Evolutionary conservation across 2,113 vertebrate genomes (phyloP).

Genomic region (Climacteris rufus): DNA sequence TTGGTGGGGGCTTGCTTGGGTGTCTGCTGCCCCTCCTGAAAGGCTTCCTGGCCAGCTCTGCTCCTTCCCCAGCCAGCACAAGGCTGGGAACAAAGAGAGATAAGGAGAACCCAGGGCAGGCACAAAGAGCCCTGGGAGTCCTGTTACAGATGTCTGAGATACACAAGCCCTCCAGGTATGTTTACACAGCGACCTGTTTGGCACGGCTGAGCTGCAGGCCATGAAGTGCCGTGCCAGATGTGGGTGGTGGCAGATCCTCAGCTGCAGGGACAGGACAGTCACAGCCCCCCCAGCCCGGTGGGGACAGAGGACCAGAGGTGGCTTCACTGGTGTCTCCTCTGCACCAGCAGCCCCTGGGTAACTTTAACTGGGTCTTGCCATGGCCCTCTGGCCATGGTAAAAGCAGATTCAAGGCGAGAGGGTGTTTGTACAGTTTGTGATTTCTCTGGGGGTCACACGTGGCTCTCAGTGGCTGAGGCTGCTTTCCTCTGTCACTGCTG

Average conservation of each 20-base stretch:
- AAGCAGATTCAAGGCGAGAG: neutral
- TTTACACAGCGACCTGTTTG: slow-evolving; percentile 22
- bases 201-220: neutral
- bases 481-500: neutral
- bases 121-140: neutral
- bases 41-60: neutral
- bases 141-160: neutral
- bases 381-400: neutral
- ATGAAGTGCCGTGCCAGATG: neutral
- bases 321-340: neutral
- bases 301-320: neutral
- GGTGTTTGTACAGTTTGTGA: neutral
- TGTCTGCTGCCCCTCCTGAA: neutral
- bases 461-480: neutral
- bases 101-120: neutral
- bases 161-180: neutral
- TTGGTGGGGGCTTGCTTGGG: neutral
- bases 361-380: neutral
- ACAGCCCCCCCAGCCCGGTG: neutral
- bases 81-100: neutral
- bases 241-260: neutral
- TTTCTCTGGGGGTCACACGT: neutral
- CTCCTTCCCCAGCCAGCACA: neutral
- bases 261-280: neutral
- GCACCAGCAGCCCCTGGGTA: neutral